Evolutionary conservation across 2,113 vertebrate genomes (phyloP), one percentile per base, ranked within the genome.

Genomic region (Dromaius novaehollandiae): DNA sequence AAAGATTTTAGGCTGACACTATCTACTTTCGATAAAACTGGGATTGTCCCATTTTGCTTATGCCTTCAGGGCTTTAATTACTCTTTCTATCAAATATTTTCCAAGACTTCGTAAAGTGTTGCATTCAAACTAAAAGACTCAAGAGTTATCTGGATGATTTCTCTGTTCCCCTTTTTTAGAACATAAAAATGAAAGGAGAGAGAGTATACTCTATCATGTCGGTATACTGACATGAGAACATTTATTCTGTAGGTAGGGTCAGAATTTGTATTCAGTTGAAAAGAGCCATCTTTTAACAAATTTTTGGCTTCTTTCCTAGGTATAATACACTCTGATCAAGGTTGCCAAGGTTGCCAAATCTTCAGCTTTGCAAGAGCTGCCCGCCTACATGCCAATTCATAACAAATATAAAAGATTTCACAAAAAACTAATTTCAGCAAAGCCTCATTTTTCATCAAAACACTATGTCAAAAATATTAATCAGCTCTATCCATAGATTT

Each of bases 391-490:
- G 64, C 61, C 60, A 68, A 22, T 68, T 93, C 65, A 60, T 56
- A 86, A 73, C 60, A 95, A 93, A 86, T 79, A 94, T 13, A 40
- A 78, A 92, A 86, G 56, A 86, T 82, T 88, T 84, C 66, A 75
- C 61, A 64, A 83, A 88, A 60, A 93, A 74, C 30, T 88, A 4
- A 81, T 91, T 95, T 84, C 82, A 88, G 68, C 38, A 58, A 92
- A 93, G 69, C 17, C 80, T 92, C 88, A 82, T 94, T 96, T 95
- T 96, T 95, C 95, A 95, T 46, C n/a, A 73, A 60, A 91, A 93
- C 56, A 61, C 6, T 11, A 70, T 90, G 92, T 96, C 86, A 96
- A 95, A 97, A 90, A 84, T 92, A 95, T 95, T 93, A 93, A 94
- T 96, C 93, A 96, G 90, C n/a, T 22, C 42, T 51, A 78, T 64